These are phyloP conservation scores for Danio tinwini DNA, from an alignment of 2,797 vertebrate genomes.

Conservation along the genomic window DNA sequence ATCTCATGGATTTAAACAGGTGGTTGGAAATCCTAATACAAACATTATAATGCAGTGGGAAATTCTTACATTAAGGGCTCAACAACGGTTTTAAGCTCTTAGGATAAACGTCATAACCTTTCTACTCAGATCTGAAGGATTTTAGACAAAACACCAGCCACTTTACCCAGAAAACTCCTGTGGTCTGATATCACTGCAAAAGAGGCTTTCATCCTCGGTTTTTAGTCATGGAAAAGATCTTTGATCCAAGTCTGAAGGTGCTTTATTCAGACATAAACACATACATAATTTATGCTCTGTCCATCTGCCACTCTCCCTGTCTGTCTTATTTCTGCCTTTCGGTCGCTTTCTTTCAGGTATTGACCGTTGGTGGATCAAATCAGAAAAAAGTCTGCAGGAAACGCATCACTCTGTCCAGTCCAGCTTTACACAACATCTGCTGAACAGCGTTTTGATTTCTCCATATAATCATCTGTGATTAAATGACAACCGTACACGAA, in stretches of 20 bases:
- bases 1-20: not conserved
- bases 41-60: not conserved
- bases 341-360: not conserved
- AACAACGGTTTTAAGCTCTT: not conserved
- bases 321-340: not conserved
- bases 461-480: conserved; percentile 66
- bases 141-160: not conserved
- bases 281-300: not conserved
- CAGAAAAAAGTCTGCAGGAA: not conserved
- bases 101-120: not conserved
- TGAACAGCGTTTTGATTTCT: conserved; percentile 64
- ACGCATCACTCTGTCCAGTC: conserved; percentile 48
- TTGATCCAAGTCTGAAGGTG: not conserved
- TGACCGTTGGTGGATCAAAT: conserved; percentile 6
- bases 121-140: not conserved
- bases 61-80: not conserved
- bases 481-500: conserved; percentile 65
- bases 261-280: conserved; percentile 12
- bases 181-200: conserved; percentile 3
- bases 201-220: conserved; percentile 15
- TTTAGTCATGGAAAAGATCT: not conserved
- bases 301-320: not conserved
- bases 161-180: conserved; percentile 56
- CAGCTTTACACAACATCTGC: conserved; percentile 74
- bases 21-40: not conserved